Conservation (phyloP, 2,888 invertebrate genomes). For the Melinaea menophilus region DNA sequence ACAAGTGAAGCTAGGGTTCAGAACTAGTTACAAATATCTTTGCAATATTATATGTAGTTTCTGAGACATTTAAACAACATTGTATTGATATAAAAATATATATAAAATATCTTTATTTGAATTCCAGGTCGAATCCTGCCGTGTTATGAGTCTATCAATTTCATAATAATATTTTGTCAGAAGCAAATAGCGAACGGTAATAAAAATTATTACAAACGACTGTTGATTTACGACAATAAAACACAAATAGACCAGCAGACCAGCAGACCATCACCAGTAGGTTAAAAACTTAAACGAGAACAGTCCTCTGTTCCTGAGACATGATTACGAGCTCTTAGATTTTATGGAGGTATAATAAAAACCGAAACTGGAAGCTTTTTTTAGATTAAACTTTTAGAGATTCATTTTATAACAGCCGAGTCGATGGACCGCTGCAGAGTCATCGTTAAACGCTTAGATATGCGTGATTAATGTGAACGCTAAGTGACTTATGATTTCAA, state of each 20-base stretch:
- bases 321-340: conserved; percentile 62
- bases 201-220: conserved; percentile 39
- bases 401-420: conserved; percentile 51
- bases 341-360: conserved; percentile 64
- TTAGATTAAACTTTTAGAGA: conserved; percentile 53
- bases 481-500: conserved; percentile 22
- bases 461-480: conserved; percentile 19
- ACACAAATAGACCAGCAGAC: conserved; percentile 56
- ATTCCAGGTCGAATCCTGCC: too few relatives aligned
- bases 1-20: too few relatives aligned
- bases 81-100: too few relatives aligned
- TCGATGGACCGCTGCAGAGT: conserved; percentile 50
- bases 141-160: too few relatives aligned
- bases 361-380: conserved; percentile 59
- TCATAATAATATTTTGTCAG: neutral
- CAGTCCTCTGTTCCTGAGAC: conserved; percentile 39
- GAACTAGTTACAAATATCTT: too few relatives aligned
- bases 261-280: conserved; percentile 41
- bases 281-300: conserved; percentile 49
- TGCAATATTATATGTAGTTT: too few relatives aligned
- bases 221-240: conserved; percentile 52
- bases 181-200: conserved; percentile 19
- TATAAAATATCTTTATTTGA: too few relatives aligned
- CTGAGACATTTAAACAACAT: too few relatives aligned
- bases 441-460: conserved; percentile 42